phyloP scores from a whole-genome alignment of 2,888 invertebrate species.

The Standfussiana lucernea region DNA sequence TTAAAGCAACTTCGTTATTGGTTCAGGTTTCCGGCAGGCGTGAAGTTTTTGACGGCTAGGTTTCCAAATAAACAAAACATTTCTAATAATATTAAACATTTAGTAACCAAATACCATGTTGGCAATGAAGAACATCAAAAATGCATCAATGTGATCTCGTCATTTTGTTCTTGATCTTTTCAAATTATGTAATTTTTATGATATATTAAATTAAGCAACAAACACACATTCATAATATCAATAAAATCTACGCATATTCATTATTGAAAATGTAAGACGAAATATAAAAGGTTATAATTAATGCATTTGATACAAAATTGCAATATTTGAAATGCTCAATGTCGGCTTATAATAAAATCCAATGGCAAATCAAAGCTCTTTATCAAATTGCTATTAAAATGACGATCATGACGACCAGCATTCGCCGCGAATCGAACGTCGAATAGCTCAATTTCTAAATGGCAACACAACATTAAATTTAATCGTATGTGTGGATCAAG shows the following conservation, averaged over 20 bases:
- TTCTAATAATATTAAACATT: no score
- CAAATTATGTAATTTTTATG: neutral
- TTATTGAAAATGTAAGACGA: neutral
- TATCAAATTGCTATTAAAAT: constrained; percentile 3
- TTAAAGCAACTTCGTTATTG: neutral
- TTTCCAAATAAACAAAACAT: neutral
- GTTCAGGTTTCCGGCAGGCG: no score
- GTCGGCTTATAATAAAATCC: neutral
- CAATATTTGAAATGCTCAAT: neutral
- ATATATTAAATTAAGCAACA: neutral
- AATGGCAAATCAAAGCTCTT: constrained; percentile 9
- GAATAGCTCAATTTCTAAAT: neutral
- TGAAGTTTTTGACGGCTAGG: neutral
- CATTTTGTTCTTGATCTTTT: neutral
- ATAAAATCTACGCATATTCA: neutral
- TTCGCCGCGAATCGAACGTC: neutral
- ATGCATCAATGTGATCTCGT: neutral
- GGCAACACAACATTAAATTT: neutral
- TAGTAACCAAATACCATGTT: no score
- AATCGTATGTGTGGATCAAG: neutral
- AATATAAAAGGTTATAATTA: neutral
- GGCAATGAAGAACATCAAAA: neutral
- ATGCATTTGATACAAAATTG: neutral
- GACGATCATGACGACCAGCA: neutral
- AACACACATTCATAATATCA: neutral